These are phyloP conservation scores for Dryocosmus kuriphilus DNA, from an alignment of 2,888 invertebrate species.

Conservation along the genomic window DNA sequence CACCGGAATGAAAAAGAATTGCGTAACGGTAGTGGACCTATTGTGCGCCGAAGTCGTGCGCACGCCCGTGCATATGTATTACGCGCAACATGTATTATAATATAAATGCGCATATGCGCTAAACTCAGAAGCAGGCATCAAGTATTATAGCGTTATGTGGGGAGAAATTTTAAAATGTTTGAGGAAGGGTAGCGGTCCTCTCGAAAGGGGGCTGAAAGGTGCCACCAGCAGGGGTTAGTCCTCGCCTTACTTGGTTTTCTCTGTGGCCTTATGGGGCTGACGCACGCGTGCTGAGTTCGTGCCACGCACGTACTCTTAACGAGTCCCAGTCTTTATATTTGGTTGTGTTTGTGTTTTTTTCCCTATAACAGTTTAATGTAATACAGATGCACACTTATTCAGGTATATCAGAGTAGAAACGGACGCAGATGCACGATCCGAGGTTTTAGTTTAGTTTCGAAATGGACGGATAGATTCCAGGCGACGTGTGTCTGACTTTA, in stretches of 20 bases:
- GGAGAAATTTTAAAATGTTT: slow-evolving; percentile 75
- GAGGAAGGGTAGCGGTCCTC: slow-evolving; percentile 69
- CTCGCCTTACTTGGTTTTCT: slow-evolving; percentile 37
- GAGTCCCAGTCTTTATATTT: slow-evolving; percentile 17
- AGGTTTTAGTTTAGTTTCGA: slow-evolving; percentile 49
- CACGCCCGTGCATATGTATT: slow-evolving; percentile 52
- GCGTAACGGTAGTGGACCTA: slow-evolving; percentile 61
- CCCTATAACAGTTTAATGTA: not conserved
- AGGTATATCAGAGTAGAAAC: slow-evolving; percentile 42
- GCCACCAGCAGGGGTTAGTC: slow-evolving; percentile 48
- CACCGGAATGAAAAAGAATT: slow-evolving; percentile 62
- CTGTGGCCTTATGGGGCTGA: slow-evolving; percentile 24
- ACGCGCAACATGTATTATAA: slow-evolving; percentile 50
- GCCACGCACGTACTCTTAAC: slow-evolving; percentile 34
- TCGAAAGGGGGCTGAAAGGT: slow-evolving; percentile 47
- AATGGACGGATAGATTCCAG: slow-evolving; percentile 65
- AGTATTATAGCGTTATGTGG: slow-evolving; percentile 53
- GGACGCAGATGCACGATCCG: slow-evolving; percentile 67
- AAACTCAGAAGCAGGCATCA: slow-evolving; percentile 53
- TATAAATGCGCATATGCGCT: slow-evolving; percentile 49
- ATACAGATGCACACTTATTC: slow-evolving; percentile 13
- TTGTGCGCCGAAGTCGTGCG: slow-evolving; percentile 50
- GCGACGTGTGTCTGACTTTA: slow-evolving; percentile 74
- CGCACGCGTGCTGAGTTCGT: slow-evolving; percentile 30
- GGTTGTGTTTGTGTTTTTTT: slow-evolving; percentile 34